A percentile compares a stretch with the other conserved stretches of the same genome.
Evolutionary conservation across 92 coral and sea anemone genomes (phyloP).

Genomic region (Palythoa caribaeorum): DNA sequence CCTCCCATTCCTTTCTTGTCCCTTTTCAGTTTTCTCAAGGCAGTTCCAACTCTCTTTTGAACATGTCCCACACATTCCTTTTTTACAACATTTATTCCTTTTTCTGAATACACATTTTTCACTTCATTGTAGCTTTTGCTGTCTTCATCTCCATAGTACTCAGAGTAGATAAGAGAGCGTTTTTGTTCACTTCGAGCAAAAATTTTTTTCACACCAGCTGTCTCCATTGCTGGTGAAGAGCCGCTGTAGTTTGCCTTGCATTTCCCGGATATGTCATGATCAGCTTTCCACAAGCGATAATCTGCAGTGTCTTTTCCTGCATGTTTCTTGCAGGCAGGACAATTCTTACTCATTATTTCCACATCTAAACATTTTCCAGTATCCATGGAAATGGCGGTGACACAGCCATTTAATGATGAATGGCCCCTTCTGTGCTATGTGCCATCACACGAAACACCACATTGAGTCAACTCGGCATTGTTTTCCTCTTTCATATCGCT

Average conservation of each 20-base stretch:
- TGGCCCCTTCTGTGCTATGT: constrained; percentile 48
- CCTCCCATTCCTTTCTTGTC: constrained; percentile 56
- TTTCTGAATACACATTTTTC: constrained; percentile 7
- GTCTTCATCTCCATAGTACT: constrained; percentile 44
- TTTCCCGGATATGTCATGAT: constrained; percentile 11
- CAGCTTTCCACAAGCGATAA: neutral
- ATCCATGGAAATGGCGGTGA: constrained; percentile 19
- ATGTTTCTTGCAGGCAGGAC: constrained; percentile 19
- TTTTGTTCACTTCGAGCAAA: neutral
- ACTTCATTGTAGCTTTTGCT: constrained; percentile 51
- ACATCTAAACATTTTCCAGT: constrained; percentile 51
- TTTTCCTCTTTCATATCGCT: constrained; percentile 37
- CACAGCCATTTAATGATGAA: constrained; percentile 16
- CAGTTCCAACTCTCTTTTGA: constrained; percentile 64
- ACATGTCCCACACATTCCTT: constrained; percentile 63
- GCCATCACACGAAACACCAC: constrained; percentile 70
- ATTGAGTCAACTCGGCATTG: constrained; percentile 6
- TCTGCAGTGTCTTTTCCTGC: neutral
- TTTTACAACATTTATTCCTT: constrained; percentile 38
- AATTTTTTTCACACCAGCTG: constrained; percentile 24
- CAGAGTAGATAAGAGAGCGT: neutral
- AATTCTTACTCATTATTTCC: constrained; percentile 29
- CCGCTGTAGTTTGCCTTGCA: constrained; percentile 39
- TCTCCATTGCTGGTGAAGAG: constrained; percentile 46
- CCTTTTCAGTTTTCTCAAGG: constrained; percentile 53